Evolutionary conservation across 1,140 invertebrate species (phyloP), one percentile per base, ranked within the genome.

Genomic region (Drosophila equinoxialis): DNA sequence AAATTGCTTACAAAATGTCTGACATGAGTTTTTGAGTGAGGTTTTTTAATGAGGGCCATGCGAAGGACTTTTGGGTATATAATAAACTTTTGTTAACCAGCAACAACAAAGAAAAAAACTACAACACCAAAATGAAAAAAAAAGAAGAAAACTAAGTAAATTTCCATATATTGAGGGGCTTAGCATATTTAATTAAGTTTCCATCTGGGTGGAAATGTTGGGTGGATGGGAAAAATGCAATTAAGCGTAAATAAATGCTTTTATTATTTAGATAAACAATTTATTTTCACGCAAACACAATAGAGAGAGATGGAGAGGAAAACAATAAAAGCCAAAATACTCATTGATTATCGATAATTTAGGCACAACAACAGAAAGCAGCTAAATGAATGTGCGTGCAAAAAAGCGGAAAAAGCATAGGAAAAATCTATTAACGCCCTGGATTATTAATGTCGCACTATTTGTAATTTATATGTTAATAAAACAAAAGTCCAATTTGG

Each of bases 401-500:
- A 48, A 45, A 33, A 51, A 23, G 45, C 78, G 83, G 76, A 87
- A 87, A 77, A 65, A 74, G 61, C 11, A 14, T 51, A 51, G 45
- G 45, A 89, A 87, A 89, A 87, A 89, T 87, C 84, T 89, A 87
- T 87, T 87, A 87, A 89, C 84, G 85, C 80, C 77, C 77, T 81
- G 84, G 72, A 87, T 89, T 87, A 87, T 87, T 87, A 87, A 87
- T 81, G 84, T 87, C 84, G 77, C 85, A 87, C 83, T 77, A 87
- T 87, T 74, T 77, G 84, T 87, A 89, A 87, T 87, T 87, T 87
- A 87, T 87, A 84, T 77, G 85, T 84, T 89, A 87, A 89, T 84
- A 84, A 89, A 84, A 68, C 84, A 77, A 74, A 45, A 55, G 42
- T 13, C 37, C 37, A 39, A 61, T 68, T 6, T 30, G 1, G 64